These are phyloP conservation scores for Drosophila mimetica DNA, from an alignment of 2,888 invertebrate species.

Conservation along the genomic window DNA sequence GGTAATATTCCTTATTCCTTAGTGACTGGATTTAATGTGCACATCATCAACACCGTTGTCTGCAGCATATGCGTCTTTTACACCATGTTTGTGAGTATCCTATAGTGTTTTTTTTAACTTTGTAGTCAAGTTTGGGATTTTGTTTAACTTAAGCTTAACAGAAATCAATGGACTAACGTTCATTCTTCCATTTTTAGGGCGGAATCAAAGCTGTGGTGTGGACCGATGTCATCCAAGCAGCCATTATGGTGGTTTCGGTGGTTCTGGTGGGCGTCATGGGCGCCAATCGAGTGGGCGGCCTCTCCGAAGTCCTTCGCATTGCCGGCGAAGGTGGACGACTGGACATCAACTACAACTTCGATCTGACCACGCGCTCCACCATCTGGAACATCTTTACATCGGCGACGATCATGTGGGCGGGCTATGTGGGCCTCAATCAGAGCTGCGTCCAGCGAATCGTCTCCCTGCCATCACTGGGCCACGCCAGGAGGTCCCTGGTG, in stretches of 20 bases:
- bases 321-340: slow-evolving; percentile 83
- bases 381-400: slow-evolving; percentile 87
- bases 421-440: slow-evolving; percentile 89
- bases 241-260: slow-evolving; percentile 83
- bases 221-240: slow-evolving; percentile 85
- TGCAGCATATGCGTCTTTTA: slow-evolving; percentile 86
- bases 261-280: slow-evolving; percentile 83
- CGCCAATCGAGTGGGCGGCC: slow-evolving; percentile 83
- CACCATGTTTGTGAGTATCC: slow-evolving; percentile 86
- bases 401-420: slow-evolving; percentile 87
- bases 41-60: slow-evolving; percentile 85
- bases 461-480: slow-evolving; percentile 86
- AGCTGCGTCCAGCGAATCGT: slow-evolving; percentile 90
- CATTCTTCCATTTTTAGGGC: slow-evolving; percentile 74
- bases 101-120: no score
- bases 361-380: slow-evolving; percentile 87
- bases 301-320: slow-evolving; percentile 80
- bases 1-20: neutral
- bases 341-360: slow-evolving; percentile 85
- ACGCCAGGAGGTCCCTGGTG: slow-evolving; percentile 86
- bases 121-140: no score
- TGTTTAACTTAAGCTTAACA: no score
- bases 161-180: neutral
- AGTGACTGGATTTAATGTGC: slow-evolving; percentile 86
- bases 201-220: slow-evolving; percentile 86